Base-by-base conservation (phyloP, 2,888 invertebrate species). In the Tridacna crocea region DNA sequence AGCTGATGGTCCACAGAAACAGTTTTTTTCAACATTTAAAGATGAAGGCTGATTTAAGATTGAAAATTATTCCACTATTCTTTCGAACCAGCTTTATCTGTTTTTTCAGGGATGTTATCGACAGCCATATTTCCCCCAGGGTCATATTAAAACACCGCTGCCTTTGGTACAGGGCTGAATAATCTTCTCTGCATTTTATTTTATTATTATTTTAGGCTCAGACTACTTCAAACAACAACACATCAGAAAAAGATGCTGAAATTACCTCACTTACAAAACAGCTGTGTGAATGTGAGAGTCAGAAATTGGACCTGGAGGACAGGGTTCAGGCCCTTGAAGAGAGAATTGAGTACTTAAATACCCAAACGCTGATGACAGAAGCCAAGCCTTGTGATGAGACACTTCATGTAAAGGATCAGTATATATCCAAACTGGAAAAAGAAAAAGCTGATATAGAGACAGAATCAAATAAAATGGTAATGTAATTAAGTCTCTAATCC, bases 371-470 rank as follows among this genome's bases (percentile, higher is more conserved):
- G n/a, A 75, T 79, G 3, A 46, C 72, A 17, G 78, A 87, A 22
- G 75, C 83, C 12, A 70, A 74, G 12, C 72, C 83, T 0, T 83
- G 85, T 70, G 84, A 90, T 17, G 90, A 92, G 66, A 91, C 90
- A 11, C 72, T 92, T 15, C 87, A 89, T 60, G 91, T 89, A 26
- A 92, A 92, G 77, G 91, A 92, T 82, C 90, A 90, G 79, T 89
- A 88, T 63, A 92, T 92, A 55, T 72, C 75, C 36, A 90, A 91
- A 75, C 79, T 91, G 48, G 91, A 91, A 76, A 83, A 89, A 58
- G 91, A 92, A 77, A 88, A 90, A 22, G 80, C 79, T 22, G 82
- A 84, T 24, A 66, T 87, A 6, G 83, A 91, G 63, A 76, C 79
- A 0, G 91, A 91, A 26, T 70, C 84, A 8, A 86, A 82, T 36